Base-by-base conservation (phyloP, 2,113 vertebrate species). In the Myotis yumanensis region DNA sequence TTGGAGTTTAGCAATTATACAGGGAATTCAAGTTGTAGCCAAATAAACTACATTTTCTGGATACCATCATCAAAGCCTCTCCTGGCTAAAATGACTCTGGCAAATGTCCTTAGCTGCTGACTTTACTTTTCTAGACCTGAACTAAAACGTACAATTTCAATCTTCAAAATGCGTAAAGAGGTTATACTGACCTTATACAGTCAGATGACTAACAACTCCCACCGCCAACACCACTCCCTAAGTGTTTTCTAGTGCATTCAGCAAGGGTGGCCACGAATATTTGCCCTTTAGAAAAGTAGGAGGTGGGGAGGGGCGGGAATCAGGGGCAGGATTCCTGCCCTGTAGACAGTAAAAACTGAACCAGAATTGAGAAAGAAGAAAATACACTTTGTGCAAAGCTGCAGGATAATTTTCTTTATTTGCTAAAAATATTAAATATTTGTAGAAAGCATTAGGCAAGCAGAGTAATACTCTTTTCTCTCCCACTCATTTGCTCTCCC, bases 21-120 rank as follows among this genome's bases (percentile, higher is more conserved):
- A 62, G 37, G n/a, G 79, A 82, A 79, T 93, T 89, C 93, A 69
- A 83, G 11, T 59, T 11, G 9, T 15, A 93, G 37, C 28, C 59
- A 86, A 66, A 82, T 57, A 81, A 91, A 64, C 82, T 76, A 79
- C 66, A 94, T 90, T 93, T 91, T 90, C 59, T 89, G 57, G 32
- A 93, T 80, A 91, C 43, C 82, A 92, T 89, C 82, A 90, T 30
- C 9, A 80, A 68, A 94, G 32, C 51, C 37, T 95, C 30, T 40
- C 43, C 18, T 43, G 57, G 87, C 71, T 71, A n/a, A 64, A 93
- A 66, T 90, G 23, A 82, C 35, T 82, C 52, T 52, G 68, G 83
- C 22, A 73, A 79, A 68, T 62, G 88, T 54, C 64, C 32, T 52
- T 48, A 48, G 89, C 37, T 64, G 17, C 12, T 83, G 25, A 51